Conservation (phyloP, 1,140 invertebrate genomes). For the Tetragnatha versicolor region DNA sequence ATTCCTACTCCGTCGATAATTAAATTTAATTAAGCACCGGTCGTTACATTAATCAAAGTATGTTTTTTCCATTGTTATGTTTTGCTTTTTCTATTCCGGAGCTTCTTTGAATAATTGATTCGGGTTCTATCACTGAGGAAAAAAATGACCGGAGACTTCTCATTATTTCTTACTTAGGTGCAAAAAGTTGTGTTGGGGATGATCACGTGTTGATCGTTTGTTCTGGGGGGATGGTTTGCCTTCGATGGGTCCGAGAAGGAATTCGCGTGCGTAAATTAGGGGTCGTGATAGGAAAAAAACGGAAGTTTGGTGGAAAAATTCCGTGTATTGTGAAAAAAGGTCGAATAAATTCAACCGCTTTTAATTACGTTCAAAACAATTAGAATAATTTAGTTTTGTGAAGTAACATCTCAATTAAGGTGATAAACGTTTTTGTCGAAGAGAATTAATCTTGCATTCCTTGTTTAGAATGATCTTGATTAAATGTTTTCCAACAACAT, state of each 20-base stretch:
- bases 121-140: slow-evolving; percentile 6
- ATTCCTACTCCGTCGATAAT: slow-evolving; percentile 52
- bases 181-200: slow-evolving; percentile 8
- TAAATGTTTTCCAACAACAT: no score
- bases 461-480: no score
- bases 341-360: no score
- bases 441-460: no score
- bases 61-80: slow-evolving; percentile 9
- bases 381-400: no score
- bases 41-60: slow-evolving; percentile 54
- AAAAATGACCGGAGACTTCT: slow-evolving; percentile 6
- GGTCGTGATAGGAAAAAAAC: no score
- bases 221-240: not conserved
- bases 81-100: not conserved
- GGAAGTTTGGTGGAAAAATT: no score
- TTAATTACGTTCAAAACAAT: no score
- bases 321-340: no score
- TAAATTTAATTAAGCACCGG: slow-evolving; percentile 55
- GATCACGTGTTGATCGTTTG: slow-evolving; percentile 41
- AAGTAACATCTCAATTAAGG: no score
- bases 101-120: slow-evolving; percentile 51
- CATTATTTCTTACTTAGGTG: slow-evolving; percentile 50
- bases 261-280: no score
- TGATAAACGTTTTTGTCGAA: no score
- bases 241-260: not conserved